phyloP scores from a whole-genome alignment of 2,888 invertebrate species.

The Dyspetes luteomarginatus region DNA sequence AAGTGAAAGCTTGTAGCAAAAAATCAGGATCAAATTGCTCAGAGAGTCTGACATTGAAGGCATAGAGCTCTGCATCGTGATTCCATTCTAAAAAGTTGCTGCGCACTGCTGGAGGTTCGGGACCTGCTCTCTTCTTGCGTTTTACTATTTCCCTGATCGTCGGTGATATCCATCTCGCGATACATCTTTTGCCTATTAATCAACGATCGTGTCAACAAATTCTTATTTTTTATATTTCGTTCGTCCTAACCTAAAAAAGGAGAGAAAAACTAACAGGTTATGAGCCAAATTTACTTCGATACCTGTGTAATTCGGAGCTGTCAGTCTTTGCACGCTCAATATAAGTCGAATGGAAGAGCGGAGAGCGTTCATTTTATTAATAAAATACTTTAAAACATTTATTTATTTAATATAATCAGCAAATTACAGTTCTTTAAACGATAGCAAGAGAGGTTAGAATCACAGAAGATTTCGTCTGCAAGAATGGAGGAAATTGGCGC shows the following conservation, averaged over 20 bases:
- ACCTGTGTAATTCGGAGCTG: slow-evolving; percentile 69
- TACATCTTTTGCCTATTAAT: slow-evolving; percentile 80
- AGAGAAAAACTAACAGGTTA: slow-evolving; percentile 23
- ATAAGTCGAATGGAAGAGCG: slow-evolving; percentile 66
- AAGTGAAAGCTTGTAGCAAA: slow-evolving; percentile 91
- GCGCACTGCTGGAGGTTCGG: slow-evolving; percentile 83
- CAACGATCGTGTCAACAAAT: slow-evolving; percentile 20
- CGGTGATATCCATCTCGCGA: slow-evolving; percentile 89
- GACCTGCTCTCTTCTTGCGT: slow-evolving; percentile 84
- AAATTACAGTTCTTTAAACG: background rate
- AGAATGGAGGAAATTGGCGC: background rate
- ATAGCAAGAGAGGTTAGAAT: slow-evolving; percentile 35
- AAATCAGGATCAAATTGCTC: slow-evolving; percentile 91
- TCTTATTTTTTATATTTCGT: background rate
- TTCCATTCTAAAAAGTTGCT: slow-evolving; percentile 93
- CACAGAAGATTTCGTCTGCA: background rate
- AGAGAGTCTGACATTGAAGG: slow-evolving; percentile 93
- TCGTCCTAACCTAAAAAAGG: slow-evolving; percentile 27
- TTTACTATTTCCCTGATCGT: slow-evolving; percentile 87
- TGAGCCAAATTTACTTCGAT: slow-evolving; percentile 33
- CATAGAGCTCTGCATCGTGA: slow-evolving; percentile 92
- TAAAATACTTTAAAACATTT: slow-evolving; percentile 22
- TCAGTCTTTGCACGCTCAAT: slow-evolving; percentile 59
- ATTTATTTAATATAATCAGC: background rate
- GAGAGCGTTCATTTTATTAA: slow-evolving; percentile 72